Base-by-base conservation (phyloP, 2,797 vertebrate species). In the Tragopan temminckii region DNA sequence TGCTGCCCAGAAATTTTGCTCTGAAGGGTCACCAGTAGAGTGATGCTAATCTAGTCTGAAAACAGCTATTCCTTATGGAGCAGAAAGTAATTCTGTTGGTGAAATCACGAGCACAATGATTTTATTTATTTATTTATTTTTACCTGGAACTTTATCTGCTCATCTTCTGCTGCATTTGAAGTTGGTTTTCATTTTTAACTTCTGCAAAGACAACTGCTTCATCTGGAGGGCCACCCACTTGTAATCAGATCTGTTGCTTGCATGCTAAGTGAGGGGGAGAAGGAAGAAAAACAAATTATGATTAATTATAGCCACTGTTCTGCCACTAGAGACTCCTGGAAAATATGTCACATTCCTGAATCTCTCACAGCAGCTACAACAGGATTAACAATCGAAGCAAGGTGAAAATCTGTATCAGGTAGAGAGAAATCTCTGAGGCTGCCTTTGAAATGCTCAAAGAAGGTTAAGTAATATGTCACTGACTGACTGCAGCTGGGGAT, bases 241-340 rank as follows among this genome's bases (percentile, higher is more conserved):
- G 13, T 0, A 2, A 36, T 55, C 14, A 2, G 9, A 4, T 0
- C 75, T 76, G 19, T 59, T 80, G 31, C 1, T 0, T 88, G 57
- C 23, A 48, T 11, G 66, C 72, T 55, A 18, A 81, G 27, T 0
- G 0, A 78, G 48, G 33, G 27, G 16, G 11, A 42, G 50, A 35
- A 62, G 59, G 19, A 67, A 29, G 21, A 40, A 83, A 89, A 92
- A 13, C 27, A 57, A 45, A 23, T 66, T 66, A 45, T 82, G 69
- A 74, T 85, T 92, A 91, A 95, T 95, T 92, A 81, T 29, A 89
- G 46, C 61, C 58, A 33, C 50, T 69, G 43, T 57, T 94, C 81
- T 90, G 79, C 57, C 89, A 33, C 80, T 86, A 57, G 19, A 6
- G 50, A 76, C 57, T 83, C 69, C 50, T 85, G 77, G 70, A 92